Evolutionary conservation across 2,888 invertebrate genomes (phyloP), one percentile per base, ranked within the genome.

Genomic region (Ectemnius cavifrons): DNA sequence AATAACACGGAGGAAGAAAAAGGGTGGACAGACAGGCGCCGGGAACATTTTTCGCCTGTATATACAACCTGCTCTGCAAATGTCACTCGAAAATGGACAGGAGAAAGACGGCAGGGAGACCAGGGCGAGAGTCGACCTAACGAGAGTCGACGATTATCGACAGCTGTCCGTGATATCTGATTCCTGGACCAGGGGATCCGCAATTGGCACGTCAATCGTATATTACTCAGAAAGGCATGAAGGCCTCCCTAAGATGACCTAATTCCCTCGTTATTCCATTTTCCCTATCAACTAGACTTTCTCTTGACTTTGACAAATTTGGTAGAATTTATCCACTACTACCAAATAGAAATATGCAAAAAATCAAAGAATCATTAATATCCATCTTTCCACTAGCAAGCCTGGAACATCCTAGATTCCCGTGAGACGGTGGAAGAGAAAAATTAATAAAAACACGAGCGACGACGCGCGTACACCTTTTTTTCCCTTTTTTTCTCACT

Each of bases 121-220:
- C 56, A 37, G 46, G 45, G 60, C 13, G n/a, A 13, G 68, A 61
- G 58, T 66, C 69, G 46, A 63, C 68, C 65, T 75, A 80, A 74
- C 73, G 68, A 78, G 72, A 72, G 67, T 60, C 75, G 52, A 65
- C 72, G 71, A 80, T 76, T 80, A 76, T 80, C 80, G 80, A 80
- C 80, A 80, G 75, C 80, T 80, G 80, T 74, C 80, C 71, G 20
- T 65, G 59, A 73, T 71, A 60, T 77, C 71, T 56, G 49, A 63
- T 62, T 70, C 70, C 61, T 52, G 63, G 28, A 57, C 37, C 45
- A 11, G 45, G 16, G 60, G 20, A 56, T 11, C 63, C 57, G 28
- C 37, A 13, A 13, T 57, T 63, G 64, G 61, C 49, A 72, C 60
- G 47, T 69, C 64, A 65, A 67, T 73, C 68, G 69, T 61, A 20